Evolutionary conservation across 2,113 vertebrate species (phyloP), one percentile per base, ranked within the genome.

Genomic region (Canis aureus): DNA sequence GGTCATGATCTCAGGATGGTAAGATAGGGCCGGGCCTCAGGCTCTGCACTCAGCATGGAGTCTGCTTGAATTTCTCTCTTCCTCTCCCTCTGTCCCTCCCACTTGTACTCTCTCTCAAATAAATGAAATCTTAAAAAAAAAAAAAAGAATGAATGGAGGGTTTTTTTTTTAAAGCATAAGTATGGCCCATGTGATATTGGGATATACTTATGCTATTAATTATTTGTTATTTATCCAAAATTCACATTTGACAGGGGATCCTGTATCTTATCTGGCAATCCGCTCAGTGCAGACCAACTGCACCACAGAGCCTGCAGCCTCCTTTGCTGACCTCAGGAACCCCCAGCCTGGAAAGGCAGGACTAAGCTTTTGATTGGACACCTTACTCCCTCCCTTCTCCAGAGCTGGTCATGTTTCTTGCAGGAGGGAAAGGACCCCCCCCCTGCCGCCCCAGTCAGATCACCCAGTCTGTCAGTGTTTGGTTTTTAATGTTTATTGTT

Each of bases 391-490:
- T 8, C 4, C 8, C 69, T 62, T 53, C 49, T 60, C 71, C 57
- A 60, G 64, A 66, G 67, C 27, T 1, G 0, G 16, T 85, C 7
- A 8, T 51, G 80, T 71, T 43, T 59, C 66, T 59, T 23, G 11
- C 53, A 74, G n/a, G 43, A 71, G 11, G 55, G 25, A 23, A 25
- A 27, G 19, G 9, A 25, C 17, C 51, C 35, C 35, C 35, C 35
- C 43, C 5, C 38, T 38, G 38, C 38, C 2, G 0, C 11, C 22
- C 12, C n/a, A 0, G 16, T 29, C n/a, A 51, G 32, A 35, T 49
- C 17, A 60, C 38, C 38, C 51, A 55, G 13, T 81, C 5, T 20
- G 35, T 73, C 23, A 7, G 25, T 35, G 88, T 55, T 55, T 29
- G 32, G 38, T 60, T 32, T 80, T 67, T 64, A 64, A 67, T 29